These are phyloP conservation scores for Craterocephalus amniculus DNA, from an alignment of 2,797 vertebrate species.

Conservation along the genomic window DNA sequence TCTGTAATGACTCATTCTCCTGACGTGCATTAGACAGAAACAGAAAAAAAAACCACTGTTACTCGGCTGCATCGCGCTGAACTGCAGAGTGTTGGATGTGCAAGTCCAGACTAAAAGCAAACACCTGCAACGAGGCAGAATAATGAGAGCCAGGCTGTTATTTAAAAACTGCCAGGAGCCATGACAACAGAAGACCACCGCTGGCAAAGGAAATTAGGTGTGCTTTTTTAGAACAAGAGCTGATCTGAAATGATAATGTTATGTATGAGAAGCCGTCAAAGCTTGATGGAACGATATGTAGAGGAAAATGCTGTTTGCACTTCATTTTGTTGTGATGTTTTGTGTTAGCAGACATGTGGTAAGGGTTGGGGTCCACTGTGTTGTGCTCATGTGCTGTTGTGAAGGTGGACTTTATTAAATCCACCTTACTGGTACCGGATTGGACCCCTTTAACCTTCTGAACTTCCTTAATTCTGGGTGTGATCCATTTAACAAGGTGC, in stretches of 20 bases:
- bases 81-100: slow-evolving; percentile 40
- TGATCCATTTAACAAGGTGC: too few relatives aligned
- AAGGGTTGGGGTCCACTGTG: slow-evolving; percentile 4
- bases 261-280: slow-evolving; percentile 6
- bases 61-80: slow-evolving; percentile 42
- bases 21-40: slow-evolving; percentile 1
- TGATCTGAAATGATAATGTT: slow-evolving; percentile 13
- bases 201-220: slow-evolving; percentile 49
- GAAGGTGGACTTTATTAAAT: too few relatives aligned
- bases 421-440: too few relatives aligned
- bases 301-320: not conserved
- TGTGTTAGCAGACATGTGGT: not conserved
- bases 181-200: slow-evolving; percentile 77
- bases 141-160: slow-evolving; percentile 71
- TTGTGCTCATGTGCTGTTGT: not conserved
- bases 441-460: too few relatives aligned
- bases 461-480: not conserved
- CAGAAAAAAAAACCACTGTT: not conserved
- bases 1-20: slow-evolving; percentile 37
- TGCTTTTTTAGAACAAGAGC: slow-evolving; percentile 28
- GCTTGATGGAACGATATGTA: slow-evolving; percentile 2
- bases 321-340: not conserved
- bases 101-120: slow-evolving; percentile 60
- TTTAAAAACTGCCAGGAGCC: slow-evolving; percentile 74
- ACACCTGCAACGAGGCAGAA: slow-evolving; percentile 60